Conservation (phyloP, 2,113 vertebrate species). For the Megaleporinus macrocephalus region DNA sequence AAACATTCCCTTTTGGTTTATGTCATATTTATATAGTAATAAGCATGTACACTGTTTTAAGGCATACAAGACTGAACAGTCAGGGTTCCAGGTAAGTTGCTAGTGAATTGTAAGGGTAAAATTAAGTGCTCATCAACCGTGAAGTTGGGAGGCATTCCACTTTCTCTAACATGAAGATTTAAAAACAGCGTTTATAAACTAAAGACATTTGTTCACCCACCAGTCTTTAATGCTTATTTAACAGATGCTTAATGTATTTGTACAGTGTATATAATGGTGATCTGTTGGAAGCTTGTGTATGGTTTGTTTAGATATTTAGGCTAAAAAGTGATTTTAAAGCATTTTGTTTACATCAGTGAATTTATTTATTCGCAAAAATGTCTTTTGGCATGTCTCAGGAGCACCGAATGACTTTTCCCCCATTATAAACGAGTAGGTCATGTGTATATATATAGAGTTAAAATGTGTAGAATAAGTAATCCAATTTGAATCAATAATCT, state of each 20-base stretch:
- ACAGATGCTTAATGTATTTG: constrained; percentile 9
- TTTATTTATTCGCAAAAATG: background rate
- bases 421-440: background rate
- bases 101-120: background rate
- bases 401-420: background rate
- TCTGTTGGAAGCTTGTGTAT: background rate
- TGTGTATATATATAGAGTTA: no score
- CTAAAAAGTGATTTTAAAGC: background rate
- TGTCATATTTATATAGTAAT: no score
- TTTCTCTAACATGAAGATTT: background rate
- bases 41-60: no score
- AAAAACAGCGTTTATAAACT: background rate
- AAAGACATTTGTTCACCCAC: background rate
- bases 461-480: no score
- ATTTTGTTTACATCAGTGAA: constrained; percentile 9
- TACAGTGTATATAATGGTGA: constrained; percentile 30
- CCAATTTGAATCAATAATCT: no score
- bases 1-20: no score
- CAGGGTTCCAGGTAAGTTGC: no score
- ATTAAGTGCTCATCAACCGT: background rate
- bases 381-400: background rate
- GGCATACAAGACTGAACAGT: no score
- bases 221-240: background rate
- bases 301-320: background rate
- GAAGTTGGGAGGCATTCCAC: background rate